Evolutionary conservation across 2,113 vertebrate genomes (phyloP).

Genomic region (Xiphophorus hellerii): DNA sequence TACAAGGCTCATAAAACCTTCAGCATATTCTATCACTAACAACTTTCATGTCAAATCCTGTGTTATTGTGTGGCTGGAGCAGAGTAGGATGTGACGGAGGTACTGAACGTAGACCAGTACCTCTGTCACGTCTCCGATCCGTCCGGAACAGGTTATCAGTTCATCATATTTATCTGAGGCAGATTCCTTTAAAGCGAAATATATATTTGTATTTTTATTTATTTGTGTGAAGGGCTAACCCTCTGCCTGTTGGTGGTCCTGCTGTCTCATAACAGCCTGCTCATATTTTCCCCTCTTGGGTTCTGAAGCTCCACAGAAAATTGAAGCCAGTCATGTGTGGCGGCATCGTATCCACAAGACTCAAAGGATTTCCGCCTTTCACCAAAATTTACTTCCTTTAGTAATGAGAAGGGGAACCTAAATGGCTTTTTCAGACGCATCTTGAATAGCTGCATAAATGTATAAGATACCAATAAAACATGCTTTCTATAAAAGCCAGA

Average conservation of each 20-base stretch:
- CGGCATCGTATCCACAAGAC: conserved; percentile 7
- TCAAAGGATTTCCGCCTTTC: conserved; percentile 33
- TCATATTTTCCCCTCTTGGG: conserved; percentile 29
- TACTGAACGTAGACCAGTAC: neutral
- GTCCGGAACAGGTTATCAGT: too few species aligned
- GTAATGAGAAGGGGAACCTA: conserved; percentile 9
- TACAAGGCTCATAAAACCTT: conserved; percentile 15
- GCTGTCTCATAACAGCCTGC: conserved; percentile 9
- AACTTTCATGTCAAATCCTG: neutral
- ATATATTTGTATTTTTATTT: conserved; percentile 2
- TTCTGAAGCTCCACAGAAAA: conserved; percentile 53
- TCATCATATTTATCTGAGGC: neutral
- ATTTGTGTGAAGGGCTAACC: conserved; percentile 1
- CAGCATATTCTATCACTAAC: conserved; percentile 10
- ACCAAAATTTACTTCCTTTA: conserved; percentile 15
- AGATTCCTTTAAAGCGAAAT: conserved; percentile 1
- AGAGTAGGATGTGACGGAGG: neutral
- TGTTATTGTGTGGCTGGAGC: neutral
- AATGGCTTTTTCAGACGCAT: conserved; percentile 1
- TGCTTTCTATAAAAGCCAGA: neutral
- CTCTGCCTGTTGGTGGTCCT: conserved; percentile 2
- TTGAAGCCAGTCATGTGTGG: conserved; percentile 47
- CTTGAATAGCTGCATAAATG: neutral
- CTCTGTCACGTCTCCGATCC: too few species aligned
- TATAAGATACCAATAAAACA: neutral